A percentile compares a stretch with the other conserved stretches of the same genome.
phyloP scores from a whole-genome alignment of 2,797 vertebrate genomes.

The Paramormyrops hopkinsi region DNA sequence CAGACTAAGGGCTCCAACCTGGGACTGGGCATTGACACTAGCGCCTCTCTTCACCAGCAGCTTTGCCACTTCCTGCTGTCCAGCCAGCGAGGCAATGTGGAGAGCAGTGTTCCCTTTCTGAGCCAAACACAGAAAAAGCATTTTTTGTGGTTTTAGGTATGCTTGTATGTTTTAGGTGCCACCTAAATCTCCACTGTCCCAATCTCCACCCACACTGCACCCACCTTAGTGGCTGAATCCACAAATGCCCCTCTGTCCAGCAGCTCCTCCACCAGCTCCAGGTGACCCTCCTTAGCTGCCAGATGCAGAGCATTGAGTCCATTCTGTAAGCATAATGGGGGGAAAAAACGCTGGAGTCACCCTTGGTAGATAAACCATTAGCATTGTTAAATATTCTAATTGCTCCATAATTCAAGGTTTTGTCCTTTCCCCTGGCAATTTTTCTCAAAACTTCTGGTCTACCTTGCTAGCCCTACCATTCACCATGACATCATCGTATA shows the following conservation, averaged over 20 bases:
- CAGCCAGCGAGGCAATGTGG: constrained; percentile 92
- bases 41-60: constrained; percentile 86
- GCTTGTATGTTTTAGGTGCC: constrained; percentile 9
- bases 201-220: background rate
- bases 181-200: background rate
- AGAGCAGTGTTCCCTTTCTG: constrained; percentile 98
- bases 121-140: constrained; percentile 3
- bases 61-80: constrained; percentile 84
- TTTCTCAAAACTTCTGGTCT: background rate
- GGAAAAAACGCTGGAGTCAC: background rate
- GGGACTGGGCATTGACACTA: constrained; percentile 90
- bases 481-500: background rate
- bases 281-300: constrained; percentile 92
- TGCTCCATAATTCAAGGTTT: background rate
- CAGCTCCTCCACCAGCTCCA: constrained; percentile 85
- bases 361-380: background rate
- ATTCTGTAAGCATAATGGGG: constrained; percentile 64
- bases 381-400: background rate
- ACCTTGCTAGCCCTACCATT: background rate
- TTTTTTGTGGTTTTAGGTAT: background rate
- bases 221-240: constrained; percentile 91
- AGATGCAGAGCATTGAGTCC: constrained; percentile 93
- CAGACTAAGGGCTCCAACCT: constrained; percentile 59
- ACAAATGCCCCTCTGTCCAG: constrained; percentile 85
- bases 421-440: background rate